Evolutionary conservation across 2,797 vertebrate species (phyloP), one percentile per base, ranked within the genome.

Genomic region (Chrosomus eos): DNA sequence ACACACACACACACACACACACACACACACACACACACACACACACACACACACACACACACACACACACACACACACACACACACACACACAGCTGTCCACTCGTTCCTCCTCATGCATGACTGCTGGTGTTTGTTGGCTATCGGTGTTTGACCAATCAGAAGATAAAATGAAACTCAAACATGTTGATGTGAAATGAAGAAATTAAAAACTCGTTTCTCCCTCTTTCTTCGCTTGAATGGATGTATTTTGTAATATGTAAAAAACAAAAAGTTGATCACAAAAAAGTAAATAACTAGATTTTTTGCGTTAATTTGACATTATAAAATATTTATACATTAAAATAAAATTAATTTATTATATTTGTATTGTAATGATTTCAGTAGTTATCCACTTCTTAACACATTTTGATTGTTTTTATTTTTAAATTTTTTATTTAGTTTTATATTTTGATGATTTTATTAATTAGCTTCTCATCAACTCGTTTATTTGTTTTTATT

Each of bases 31-130:
- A 55, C 48, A 55, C 23, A 58, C 53, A n/a, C 4, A 53, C 72
- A 36, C 48, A 74, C 43, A 51, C 71, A 73, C 71, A 28, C 26
- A 78, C 36, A 62, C 80, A 38, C 33, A 13, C 28, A 53, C 86
- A 89, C 93, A 89, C 88, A 90, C 89, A 90, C 87, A 89, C 94
- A 93, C 53, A 9, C 53, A 9, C 53, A 23, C 66, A 60, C 67
- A 60, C 83, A 72, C 90, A 90, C 91, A 79, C 28, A 38, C 73
- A 72, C 73, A 90, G 90, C 88, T 87, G 87, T 88, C 88, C 80
- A 73, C 31, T 23, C 5, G 19, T 19, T 38, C 73, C 21, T 28
- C 48, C 16, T 55, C 48, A 28, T 23, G 31, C 11, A 11, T 58
- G 51, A 19, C 18, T 1, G 10, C 19, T 68, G 28, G 18, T 86